Evolutionary conservation across 2,113 vertebrate species (phyloP), one percentile per base, ranked within the genome.

Genomic region (Macheiramphus alcinus): DNA sequence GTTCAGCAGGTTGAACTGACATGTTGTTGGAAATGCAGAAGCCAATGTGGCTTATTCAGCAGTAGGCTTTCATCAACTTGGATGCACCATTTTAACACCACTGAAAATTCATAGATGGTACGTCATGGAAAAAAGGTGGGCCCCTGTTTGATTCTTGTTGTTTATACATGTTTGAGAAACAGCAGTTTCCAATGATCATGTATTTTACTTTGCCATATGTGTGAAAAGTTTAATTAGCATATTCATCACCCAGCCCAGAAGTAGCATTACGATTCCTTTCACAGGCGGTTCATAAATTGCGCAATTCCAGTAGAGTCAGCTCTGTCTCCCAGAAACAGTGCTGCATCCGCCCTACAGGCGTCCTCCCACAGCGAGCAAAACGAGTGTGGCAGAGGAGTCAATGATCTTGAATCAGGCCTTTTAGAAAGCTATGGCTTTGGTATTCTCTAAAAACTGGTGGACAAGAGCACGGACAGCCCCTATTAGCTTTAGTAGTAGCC

Each of bases 161-260:
- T 94, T 96, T 94, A 75, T 88, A 52, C 11, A 22, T 86, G 68
- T 95, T 96, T 94, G 83, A 95, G 80, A 95, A 96, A 95, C 75
- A 94, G 75, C 75, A 84, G 75, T 78, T 95, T 94, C 56, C 66
- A 92, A 47, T 65, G n/a, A 81, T 48, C 61, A 75, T 83, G 32
- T 94, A 84, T 91, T 91, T 96, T 91, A 91, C 79, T 87, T 92
- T 93, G 15, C 76, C 52, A 21, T 91, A 74, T 91, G 88, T 84
- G 56, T 96, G 83, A 96, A 87, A 85, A 79, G 53, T 75, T 94
- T 88, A 80, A 94, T 94, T 92, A 95, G 52, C 86, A 91, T 94
- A 94, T 95, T 95, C 94, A 61, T 75, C 61, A 89, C 26, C 34
- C 86, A 80, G 36, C 70, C 27, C 48, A 94, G 68, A 83, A 88